A percentile compares a stretch with the other conserved stretches of the same genome.
These are phyloP conservation scores for Hystrix brachyura DNA, from an alignment of 2,113 vertebrate genomes.

Conservation along the genomic window DNA sequence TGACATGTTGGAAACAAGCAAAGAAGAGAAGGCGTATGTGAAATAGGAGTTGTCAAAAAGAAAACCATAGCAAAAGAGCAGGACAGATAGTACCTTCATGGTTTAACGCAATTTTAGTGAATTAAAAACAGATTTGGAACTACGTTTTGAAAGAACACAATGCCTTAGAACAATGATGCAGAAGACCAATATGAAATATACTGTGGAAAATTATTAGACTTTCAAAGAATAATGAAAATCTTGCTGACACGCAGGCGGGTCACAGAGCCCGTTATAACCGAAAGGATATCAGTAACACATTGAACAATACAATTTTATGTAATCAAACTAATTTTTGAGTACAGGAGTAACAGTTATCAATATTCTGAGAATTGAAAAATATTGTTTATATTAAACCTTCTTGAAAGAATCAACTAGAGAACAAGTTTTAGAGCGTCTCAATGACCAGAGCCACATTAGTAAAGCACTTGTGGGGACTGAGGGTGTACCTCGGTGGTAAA, in stretches of 20 bases:
- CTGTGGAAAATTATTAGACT: conserved; percentile 8
- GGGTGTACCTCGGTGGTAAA: not conserved
- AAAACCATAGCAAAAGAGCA: not conserved
- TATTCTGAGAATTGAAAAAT: conserved; percentile 19
- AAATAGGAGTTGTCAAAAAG: not conserved
- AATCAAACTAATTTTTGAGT: conserved; percentile 13
- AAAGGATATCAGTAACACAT: not conserved
- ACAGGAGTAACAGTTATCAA: not conserved
- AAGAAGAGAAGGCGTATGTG: not conserved
- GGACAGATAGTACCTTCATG: not conserved
- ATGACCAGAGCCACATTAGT: not conserved
- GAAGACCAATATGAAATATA: not conserved
- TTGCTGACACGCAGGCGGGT: not conserved
- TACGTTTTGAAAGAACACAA: not conserved
- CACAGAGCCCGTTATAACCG: not conserved
- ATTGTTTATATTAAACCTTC: not conserved
- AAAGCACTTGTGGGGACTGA: not conserved
- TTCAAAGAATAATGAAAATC: conserved; percentile 23
- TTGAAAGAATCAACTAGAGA: not conserved
- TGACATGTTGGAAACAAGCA: not conserved
- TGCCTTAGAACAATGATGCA: not conserved
- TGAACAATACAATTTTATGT: conserved; percentile 1
- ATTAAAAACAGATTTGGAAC: conserved; percentile 19
- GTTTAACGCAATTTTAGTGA: not conserved
- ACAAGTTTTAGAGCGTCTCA: not conserved